Percentiles rank a stretch among this genome's conserved stretches.
phyloP scores from a whole-genome alignment of 2,888 invertebrate genomes.

The Sepiola atlantica region DNA sequence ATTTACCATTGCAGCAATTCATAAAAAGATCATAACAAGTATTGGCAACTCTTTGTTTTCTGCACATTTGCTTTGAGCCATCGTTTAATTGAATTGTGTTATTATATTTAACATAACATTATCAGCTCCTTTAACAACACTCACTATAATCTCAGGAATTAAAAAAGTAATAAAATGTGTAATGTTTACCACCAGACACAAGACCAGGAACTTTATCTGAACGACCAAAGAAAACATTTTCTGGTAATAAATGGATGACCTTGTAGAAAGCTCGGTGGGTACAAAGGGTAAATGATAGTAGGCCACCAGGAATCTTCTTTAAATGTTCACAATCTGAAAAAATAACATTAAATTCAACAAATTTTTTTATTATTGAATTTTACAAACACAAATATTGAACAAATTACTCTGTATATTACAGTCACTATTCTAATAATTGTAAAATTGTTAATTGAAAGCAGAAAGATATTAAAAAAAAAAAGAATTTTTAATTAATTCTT shows the following conservation, averaged over 20 bases:
- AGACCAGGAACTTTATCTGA: conserved; percentile 72
- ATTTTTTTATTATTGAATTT: not conserved
- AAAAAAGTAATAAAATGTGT: not conserved
- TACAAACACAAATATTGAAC: not conserved
- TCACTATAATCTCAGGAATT: not conserved
- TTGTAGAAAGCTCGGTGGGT: conserved; percentile 68
- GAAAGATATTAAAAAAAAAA: no score
- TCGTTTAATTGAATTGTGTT: not conserved
- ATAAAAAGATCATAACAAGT: no score
- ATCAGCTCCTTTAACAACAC: not conserved
- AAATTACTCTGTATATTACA: not conserved
- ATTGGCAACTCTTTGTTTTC: not conserved
- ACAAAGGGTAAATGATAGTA: conserved; percentile 63
- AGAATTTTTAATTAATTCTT: no score
- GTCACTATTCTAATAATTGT: no score
- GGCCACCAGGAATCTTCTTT: conserved; percentile 63
- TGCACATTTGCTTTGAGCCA: not conserved
- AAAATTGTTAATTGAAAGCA: no score
- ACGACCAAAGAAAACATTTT: conserved; percentile 69
- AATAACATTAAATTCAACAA: not conserved
- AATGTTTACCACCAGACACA: conserved; percentile 55
- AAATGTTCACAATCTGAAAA: conserved; percentile 58
- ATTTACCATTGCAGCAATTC: no score
- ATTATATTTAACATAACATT: not conserved
- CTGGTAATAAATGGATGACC: conserved; percentile 68